phyloP scores from a whole-genome alignment of 2,797 vertebrate species.

The Sebastes hopkinsi region DNA sequence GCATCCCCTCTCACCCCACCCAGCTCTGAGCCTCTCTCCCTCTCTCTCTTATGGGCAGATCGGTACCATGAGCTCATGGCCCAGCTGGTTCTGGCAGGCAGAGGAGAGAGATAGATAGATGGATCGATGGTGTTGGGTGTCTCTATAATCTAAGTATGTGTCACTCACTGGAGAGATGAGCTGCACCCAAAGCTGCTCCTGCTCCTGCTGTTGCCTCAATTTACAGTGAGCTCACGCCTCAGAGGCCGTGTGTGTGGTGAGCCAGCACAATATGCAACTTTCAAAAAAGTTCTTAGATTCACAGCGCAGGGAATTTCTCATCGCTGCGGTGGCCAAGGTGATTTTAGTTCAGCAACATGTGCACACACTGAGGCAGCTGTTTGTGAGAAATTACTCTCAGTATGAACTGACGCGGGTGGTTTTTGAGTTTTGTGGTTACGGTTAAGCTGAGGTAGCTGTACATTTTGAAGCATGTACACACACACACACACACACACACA shows the following conservation, averaged over 20 bases:
- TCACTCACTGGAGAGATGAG: constrained; percentile 61
- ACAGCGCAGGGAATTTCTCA: constrained; percentile 55
- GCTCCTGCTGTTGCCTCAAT: constrained; percentile 38
- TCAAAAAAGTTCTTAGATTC: constrained; percentile 33
- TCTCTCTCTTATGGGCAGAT: constrained; percentile 27
- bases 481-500: constrained; percentile 17
- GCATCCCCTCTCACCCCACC: constrained; percentile 54
- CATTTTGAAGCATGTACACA: constrained; percentile 2
- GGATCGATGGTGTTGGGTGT: constrained; percentile 64
- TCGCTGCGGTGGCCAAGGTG: constrained; percentile 30
- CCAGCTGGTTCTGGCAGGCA: constrained; percentile 63
- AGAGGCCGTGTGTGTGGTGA: constrained; percentile 30
- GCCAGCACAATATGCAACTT: constrained; percentile 47
- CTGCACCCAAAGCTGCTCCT: constrained; percentile 36
- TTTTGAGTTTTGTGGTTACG: constrained; percentile 47
- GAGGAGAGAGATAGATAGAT: constrained; percentile 7
- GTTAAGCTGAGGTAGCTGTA: constrained; percentile 37
- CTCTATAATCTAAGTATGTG: constrained; percentile 68
- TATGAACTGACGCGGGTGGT: constrained; percentile 32
- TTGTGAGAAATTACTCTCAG: constrained; percentile 27
- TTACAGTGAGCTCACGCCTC: constrained; percentile 57
- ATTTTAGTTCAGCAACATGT: constrained; percentile 29
- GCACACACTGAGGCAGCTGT: constrained; percentile 16
- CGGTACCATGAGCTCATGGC: constrained; percentile 70
- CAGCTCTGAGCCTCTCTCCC: constrained; percentile 21